phyloP scores from a whole-genome alignment of 1,140 invertebrate genomes.

The Acromyrmex charruanus region DNA sequence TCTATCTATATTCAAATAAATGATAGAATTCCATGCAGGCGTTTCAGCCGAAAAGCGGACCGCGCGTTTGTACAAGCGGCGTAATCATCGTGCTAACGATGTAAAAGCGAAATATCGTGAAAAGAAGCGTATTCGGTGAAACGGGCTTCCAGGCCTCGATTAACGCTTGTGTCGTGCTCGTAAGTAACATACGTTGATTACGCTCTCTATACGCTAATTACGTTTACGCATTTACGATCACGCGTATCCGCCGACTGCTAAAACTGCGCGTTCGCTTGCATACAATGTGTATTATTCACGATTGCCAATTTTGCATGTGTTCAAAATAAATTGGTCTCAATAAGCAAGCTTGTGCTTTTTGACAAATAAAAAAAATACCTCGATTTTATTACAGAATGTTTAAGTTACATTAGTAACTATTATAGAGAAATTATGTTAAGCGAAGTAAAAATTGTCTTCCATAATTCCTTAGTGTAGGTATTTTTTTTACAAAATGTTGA shows the following conservation, averaged over 20 bases:
- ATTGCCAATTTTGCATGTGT: conserved; percentile 39
- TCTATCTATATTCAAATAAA: conserved; percentile 41
- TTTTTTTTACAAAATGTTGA: background rate
- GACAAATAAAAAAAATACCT: background rate
- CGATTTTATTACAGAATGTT: background rate
- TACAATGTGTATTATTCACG: conserved; percentile 37
- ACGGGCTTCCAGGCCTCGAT: conserved; percentile 23
- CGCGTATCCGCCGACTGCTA: conserved; percentile 29
- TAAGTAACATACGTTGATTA: conserved; percentile 61
- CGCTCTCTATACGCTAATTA: conserved; percentile 41
- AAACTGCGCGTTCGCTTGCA: conserved; percentile 26
- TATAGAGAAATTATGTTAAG: background rate
- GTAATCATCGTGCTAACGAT: conserved; percentile 58
- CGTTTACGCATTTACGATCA: conserved; percentile 24
- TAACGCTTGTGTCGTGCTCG: conserved; percentile 32
- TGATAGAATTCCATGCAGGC: conserved; percentile 4
- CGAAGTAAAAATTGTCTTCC: background rate
- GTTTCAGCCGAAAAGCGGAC: conserved; percentile 38
- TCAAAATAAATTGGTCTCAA: conserved; percentile 28
- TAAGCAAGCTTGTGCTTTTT: background rate
- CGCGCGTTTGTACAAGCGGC: conserved; percentile 34
- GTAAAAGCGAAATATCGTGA: conserved; percentile 54
- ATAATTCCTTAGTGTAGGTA: background rate
- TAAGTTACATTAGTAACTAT: background rate
- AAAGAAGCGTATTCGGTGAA: conserved; percentile 43